Conservation (phyloP, 1,140 invertebrate genomes). For the Orussus abietinus region DNA sequence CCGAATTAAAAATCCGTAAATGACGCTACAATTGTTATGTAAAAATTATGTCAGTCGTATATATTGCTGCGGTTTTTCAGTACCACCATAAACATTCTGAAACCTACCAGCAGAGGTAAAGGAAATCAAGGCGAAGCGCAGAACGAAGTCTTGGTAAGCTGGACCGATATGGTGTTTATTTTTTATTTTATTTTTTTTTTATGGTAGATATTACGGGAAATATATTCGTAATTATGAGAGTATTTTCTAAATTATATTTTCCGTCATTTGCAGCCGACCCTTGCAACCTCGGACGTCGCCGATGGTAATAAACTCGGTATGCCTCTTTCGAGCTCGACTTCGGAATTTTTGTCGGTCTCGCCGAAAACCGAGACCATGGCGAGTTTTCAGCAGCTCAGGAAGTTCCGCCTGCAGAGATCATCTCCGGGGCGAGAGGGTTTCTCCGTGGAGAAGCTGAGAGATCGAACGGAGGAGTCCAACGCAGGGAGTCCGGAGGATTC, state of each 20-base stretch:
- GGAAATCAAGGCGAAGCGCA: constrained; percentile 18
- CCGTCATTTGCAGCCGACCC: constrained; percentile 19
- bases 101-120: constrained; percentile 16
- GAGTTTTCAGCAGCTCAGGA: constrained; percentile 27
- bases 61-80: background rate
- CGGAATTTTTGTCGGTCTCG: background rate
- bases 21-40: too few relatives aligned
- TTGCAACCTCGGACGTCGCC: constrained; percentile 17
- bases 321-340: background rate
- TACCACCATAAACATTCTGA: constrained; percentile 17
- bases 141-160: constrained; percentile 28
- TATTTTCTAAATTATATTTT: too few relatives aligned
- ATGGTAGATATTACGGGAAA: too few relatives aligned
- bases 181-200: background rate
- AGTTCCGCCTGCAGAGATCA: constrained; percentile 31
- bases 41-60: too few relatives aligned
- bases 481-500: constrained; percentile 7
- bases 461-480: constrained; percentile 1
- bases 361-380: constrained; percentile 29
- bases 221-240: too few relatives aligned
- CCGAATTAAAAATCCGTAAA: too few relatives aligned
- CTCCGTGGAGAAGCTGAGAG: background rate
- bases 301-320: constrained; percentile 13
- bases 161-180: too few relatives aligned
- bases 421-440: constrained; percentile 16